These are phyloP conservation scores for Vimba vimba DNA, from an alignment of 2,113 vertebrate species.

Conservation along the genomic window DNA sequence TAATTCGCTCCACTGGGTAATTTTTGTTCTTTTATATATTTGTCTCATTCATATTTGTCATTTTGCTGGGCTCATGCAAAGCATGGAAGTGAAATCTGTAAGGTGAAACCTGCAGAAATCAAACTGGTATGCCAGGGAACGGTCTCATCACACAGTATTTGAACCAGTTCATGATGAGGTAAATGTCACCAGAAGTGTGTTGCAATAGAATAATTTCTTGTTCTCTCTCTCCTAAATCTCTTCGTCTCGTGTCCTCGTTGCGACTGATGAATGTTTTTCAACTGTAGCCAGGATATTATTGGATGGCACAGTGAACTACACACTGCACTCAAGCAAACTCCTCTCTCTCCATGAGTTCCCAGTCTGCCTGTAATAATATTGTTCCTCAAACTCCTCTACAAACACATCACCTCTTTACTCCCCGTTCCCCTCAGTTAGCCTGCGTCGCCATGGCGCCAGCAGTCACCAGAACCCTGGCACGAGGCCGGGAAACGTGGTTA, in stretches of 20 bases:
- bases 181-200: constrained; percentile 5
- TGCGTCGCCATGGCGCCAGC: constrained; percentile 57
- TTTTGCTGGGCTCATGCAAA: not conserved
- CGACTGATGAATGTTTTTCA: constrained; percentile 17
- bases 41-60: not conserved
- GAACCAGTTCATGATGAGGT: not conserved
- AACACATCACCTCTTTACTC: constrained; percentile 56
- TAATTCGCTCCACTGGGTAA: not conserved
- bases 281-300: constrained; percentile 21
- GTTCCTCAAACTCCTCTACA: constrained; percentile 57
- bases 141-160: not conserved
- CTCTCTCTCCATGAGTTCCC: constrained; percentile 45
- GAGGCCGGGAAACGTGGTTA: constrained; percentile 49
- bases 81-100: not conserved
- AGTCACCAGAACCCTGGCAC: constrained; percentile 60
- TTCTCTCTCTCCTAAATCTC: not conserved
- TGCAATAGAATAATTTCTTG: not conserved
- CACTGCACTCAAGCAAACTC: constrained; percentile 29
- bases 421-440: constrained; percentile 54
- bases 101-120: not conserved
- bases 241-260: not conserved
- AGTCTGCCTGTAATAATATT: constrained; percentile 61
- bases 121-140: not conserved
- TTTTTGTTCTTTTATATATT: not conserved
- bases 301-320: constrained; percentile 30